A percentile compares a stretch with the other conserved stretches of the same genome.
These are phyloP conservation scores for Paraescarpia echinospica DNA, from an alignment of 1,140 invertebrate species.

Conservation along the genomic window DNA sequence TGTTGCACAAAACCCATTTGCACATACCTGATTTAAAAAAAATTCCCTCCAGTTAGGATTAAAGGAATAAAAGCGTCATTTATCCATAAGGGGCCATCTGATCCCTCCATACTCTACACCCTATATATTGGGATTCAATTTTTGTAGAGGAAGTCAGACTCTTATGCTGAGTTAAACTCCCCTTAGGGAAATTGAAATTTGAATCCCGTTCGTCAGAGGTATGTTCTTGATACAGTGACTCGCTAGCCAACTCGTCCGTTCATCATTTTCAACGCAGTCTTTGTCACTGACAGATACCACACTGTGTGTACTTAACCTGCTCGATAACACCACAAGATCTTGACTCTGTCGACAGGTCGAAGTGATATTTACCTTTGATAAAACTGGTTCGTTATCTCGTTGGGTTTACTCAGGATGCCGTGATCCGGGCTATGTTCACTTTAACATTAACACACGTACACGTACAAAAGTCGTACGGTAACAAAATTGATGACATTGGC, in stretches of 20 bases:
- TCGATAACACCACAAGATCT: background rate
- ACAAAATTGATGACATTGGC: background rate
- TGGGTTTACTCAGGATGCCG: background rate
- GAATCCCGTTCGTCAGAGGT: background rate
- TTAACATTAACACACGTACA: background rate
- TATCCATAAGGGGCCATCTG: too few species aligned
- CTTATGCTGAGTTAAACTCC: background rate
- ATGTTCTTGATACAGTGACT: background rate
- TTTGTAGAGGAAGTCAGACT: too few species aligned
- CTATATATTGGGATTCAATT: too few species aligned
- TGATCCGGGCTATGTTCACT: background rate
- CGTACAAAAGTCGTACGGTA: background rate
- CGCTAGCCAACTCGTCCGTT: background rate
- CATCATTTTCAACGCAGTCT: background rate
- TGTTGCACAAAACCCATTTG: too few species aligned
- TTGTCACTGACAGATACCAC: background rate
- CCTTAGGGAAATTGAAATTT: background rate
- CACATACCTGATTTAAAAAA: too few species aligned
- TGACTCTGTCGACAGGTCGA: background rate
- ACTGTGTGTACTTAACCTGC: background rate
- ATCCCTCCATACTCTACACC: too few species aligned
- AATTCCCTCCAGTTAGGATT: too few species aligned
- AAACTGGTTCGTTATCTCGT: background rate
- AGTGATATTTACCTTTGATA: slow-evolving; percentile 1
- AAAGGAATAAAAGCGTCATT: too few species aligned